Conservation (phyloP, 35 echinoderm and acorn worm genomes). For the Apostichopus parvimensis region DNA sequence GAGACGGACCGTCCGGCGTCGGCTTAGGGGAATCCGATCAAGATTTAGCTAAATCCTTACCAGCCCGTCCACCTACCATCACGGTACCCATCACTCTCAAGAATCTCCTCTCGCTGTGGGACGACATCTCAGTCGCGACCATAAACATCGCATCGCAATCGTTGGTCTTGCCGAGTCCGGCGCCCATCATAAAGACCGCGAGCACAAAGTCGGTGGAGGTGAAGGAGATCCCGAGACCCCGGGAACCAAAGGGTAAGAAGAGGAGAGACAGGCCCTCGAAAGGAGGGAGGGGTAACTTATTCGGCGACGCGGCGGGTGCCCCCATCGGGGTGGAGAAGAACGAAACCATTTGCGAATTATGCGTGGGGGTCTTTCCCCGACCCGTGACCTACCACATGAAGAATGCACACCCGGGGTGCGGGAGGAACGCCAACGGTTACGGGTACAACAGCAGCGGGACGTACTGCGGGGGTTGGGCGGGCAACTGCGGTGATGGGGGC, state of each 20-base stretch:
- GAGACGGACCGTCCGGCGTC: constrained; percentile 52
- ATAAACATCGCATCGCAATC: constrained; percentile 84
- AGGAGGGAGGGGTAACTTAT: constrained; percentile 90
- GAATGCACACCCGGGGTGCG: constrained; percentile 91
- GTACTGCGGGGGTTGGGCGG: constrained; percentile 93
- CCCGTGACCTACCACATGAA: constrained; percentile 99
- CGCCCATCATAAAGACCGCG: constrained; percentile 76
- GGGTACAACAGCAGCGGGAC: constrained; percentile 97
- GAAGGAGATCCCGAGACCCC: constrained; percentile 70
- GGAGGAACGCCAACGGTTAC: constrained; percentile 83
- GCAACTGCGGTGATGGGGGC: constrained; percentile 93
- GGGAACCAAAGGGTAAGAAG: constrained; percentile 90
- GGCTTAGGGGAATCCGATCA: constrained; percentile 50
- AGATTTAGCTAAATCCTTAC: constrained; percentile 4
- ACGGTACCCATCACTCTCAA: constrained; percentile 85
- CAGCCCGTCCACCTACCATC: neutral
- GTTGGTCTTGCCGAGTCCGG: constrained; percentile 91
- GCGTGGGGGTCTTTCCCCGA: constrained; percentile 86
- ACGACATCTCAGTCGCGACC: constrained; percentile 82
- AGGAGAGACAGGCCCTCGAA: constrained; percentile 76
- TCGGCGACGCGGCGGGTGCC: constrained; percentile 92
- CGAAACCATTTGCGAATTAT: constrained; percentile 89
- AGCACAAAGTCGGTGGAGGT: constrained; percentile 56
- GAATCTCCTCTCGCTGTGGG: constrained; percentile 90
- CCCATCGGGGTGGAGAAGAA: constrained; percentile 76